These are phyloP conservation scores for Apotomis betuletana DNA, from an alignment of 2,888 invertebrate genomes.

Conservation along the genomic window DNA sequence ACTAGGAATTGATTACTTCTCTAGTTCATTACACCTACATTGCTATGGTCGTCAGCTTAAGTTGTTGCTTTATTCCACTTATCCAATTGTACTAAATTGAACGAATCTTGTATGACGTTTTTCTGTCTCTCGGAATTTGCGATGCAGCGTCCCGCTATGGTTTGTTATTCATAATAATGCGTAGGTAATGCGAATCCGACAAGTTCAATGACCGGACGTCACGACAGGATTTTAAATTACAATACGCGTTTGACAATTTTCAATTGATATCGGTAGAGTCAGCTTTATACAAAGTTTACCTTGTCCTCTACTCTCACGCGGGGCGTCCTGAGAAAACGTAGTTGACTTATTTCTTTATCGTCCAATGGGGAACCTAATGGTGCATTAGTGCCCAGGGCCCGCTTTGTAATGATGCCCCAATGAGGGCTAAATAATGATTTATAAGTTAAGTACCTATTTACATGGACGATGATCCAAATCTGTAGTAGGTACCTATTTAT, in stretches of 20 bases:
- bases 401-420: no score
- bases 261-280: not conserved
- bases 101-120: not conserved
- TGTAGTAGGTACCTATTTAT: no score
- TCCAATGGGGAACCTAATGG: no score
- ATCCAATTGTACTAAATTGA: conserved; percentile 34
- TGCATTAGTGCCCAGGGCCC: no score
- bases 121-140: conserved; percentile 14
- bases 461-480: no score
- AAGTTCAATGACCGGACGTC: conserved; percentile 3
- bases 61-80: conserved; percentile 4
- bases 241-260: conserved; percentile 17
- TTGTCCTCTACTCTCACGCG: no score
- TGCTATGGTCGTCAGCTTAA: not conserved
- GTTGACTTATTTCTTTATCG: no score
- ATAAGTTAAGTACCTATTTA: no score
- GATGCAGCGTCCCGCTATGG: conserved; percentile 6
- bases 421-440: no score
- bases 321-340: no score
- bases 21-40: not conserved
- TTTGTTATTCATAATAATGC: conserved; percentile 23
- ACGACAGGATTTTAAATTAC: conserved; percentile 6
- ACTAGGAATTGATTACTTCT: no score
- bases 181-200: conserved; percentile 16
- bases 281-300: no score